These are phyloP conservation scores for Sclerodermus sp. DNA, from an alignment of 2,888 invertebrate species.

Conservation along the genomic window DNA sequence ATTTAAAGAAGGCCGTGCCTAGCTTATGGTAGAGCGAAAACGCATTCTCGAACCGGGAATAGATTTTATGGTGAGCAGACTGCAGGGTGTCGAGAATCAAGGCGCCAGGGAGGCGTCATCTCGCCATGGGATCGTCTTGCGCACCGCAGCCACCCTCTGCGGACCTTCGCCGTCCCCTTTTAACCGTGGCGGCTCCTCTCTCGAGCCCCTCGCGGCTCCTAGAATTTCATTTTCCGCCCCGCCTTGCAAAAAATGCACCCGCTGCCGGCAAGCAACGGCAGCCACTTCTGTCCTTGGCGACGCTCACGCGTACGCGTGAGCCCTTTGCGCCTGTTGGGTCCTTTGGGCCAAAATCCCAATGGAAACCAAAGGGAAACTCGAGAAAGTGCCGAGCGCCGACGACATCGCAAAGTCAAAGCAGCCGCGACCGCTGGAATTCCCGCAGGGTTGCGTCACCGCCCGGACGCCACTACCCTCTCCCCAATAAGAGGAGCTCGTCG, in stretches of 20 bases:
- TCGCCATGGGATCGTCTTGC: constrained; percentile 49
- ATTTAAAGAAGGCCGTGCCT: not conserved
- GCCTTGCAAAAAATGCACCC: constrained; percentile 24
- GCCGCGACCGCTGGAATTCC: too few species aligned
- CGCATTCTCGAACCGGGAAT: constrained; percentile 11
- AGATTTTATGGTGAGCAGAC: constrained; percentile 29
- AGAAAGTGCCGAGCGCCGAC: too few species aligned
- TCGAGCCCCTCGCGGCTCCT: constrained; percentile 24
- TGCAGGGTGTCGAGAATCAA: constrained; percentile 26
- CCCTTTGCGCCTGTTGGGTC: too few species aligned
- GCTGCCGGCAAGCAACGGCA: too few species aligned
- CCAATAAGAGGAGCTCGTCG: too few species aligned
- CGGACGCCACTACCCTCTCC: too few species aligned
- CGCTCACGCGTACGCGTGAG: too few species aligned
- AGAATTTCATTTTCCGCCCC: constrained; percentile 37
- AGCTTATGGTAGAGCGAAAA: not conserved
- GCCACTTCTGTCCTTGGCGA: too few species aligned
- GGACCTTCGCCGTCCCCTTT: constrained; percentile 7
- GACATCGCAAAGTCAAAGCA: too few species aligned
- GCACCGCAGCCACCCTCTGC: constrained; percentile 7
- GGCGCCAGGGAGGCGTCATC: constrained; percentile 55
- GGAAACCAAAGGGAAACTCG: too few species aligned
- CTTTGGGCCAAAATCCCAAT: too few species aligned
- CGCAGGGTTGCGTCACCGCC: too few species aligned
- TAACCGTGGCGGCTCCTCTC: constrained; percentile 9